Base-by-base conservation (phyloP, 2,113 vertebrate species). In the Baryphthengus martii region DNA sequence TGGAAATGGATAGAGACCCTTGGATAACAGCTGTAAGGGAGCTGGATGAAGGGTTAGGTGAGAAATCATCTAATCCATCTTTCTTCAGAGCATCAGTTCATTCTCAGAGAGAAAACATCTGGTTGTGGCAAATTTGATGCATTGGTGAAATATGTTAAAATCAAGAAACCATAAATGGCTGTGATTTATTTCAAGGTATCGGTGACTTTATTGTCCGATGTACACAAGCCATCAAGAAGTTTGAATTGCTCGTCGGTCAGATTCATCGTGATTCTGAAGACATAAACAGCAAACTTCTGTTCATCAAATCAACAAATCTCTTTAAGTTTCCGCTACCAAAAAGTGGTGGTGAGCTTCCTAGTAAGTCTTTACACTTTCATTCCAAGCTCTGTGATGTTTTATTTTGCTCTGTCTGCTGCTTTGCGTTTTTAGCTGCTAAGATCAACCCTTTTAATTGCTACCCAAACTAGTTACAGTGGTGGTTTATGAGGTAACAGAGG, bases 231-330 rank as follows among this genome's bases (percentile, higher is more conserved):
- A 93, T 98, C 28, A 97, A 97, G 74, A 99, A 98, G 45, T 98
- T 99, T 62, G 98, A 99, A 91, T 98, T 97, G 4, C 97, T 99
- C 9, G 96, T 99, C 42, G 98, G 94, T 77, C 98, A 98, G 93
- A 98, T 99, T 93, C 98, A 98, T 79, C 98, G 98, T 83, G 98
- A 98, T 33, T 98, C 99, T 63, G 98, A 93, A 15, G 98, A 98
- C 59, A 98, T 99, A 72, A 95, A 94, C 14, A 95, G 96, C 59
- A 98, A 98, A 82, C 97, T 99, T 52, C 68, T 84, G 2, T 89
- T 98, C 25, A 98, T 99, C 8, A 98, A 98, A 88, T 97, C 97
- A 28, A 88, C 98, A 61, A 98, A 99, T 85, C 98, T 99, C 71
- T 98, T 99, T 70, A 99, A 99, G 93, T 98, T 94, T 84, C 98